These are phyloP conservation scores for Rhyacophila evoluta DNA, from an alignment of 2,888 invertebrate species.

Conservation along the genomic window DNA sequence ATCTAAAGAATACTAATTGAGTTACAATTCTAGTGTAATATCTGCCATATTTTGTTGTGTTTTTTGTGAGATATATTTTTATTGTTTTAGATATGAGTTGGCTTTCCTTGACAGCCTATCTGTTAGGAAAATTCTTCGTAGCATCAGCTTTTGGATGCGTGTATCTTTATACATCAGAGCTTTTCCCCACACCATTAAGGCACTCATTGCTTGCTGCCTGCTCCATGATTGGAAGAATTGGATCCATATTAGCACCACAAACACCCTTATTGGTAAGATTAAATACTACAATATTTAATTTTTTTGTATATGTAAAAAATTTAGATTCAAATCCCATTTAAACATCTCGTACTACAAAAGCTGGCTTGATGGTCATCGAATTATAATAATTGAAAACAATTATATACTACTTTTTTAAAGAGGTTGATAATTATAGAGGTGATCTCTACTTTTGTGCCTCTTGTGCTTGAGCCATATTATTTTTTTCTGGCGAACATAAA, in stretches of 20 bases:
- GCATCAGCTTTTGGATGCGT: constrained; percentile 75
- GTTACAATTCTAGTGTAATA: too few species aligned
- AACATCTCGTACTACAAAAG: too few species aligned
- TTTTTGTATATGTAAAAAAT: neutral
- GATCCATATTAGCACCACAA: constrained; percentile 75
- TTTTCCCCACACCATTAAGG: constrained; percentile 76
- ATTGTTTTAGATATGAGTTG: constrained; percentile 68
- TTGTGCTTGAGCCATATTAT: too few species aligned
- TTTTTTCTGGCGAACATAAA: too few species aligned
- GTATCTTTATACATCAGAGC: constrained; percentile 77
- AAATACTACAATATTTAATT: too few species aligned
- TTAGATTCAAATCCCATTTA: neutral
- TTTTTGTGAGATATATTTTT: too few species aligned
- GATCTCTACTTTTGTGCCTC: neutral
- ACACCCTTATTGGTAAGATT: constrained; percentile 74
- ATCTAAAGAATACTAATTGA: too few species aligned
- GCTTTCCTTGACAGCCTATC: constrained; percentile 68
- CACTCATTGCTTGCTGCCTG: constrained; percentile 75
- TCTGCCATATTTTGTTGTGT: too few species aligned
- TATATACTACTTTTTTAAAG: neutral
- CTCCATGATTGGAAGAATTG: constrained; percentile 75
- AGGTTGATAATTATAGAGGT: neutral
- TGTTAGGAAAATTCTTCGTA: constrained; percentile 76
- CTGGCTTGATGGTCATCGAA: too few species aligned
- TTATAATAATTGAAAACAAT: neutral